Conservation (phyloP, 2,888 invertebrate genomes). For the Mantis religiosa region DNA sequence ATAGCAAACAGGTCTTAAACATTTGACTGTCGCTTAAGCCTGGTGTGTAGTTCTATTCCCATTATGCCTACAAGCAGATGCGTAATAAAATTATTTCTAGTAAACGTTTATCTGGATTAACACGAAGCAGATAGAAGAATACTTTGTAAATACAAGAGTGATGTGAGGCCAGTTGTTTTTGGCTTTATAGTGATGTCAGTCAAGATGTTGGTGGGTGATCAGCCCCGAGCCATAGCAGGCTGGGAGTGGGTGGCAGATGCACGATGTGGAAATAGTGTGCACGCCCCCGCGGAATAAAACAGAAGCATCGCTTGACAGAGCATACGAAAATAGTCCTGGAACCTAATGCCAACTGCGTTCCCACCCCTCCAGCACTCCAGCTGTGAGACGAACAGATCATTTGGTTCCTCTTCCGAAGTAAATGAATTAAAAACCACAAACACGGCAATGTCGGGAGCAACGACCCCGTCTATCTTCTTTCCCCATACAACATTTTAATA, state of each 20-base stretch:
- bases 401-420: background rate
- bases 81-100: too few relatives aligned
- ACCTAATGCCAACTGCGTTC: background rate
- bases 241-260: background rate
- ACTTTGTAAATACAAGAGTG: too few relatives aligned
- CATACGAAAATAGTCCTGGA: background rate
- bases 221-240: background rate
- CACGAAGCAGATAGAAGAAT: too few relatives aligned
- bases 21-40: too few relatives aligned
- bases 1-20: too few relatives aligned
- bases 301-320: background rate
- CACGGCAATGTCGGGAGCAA: background rate
- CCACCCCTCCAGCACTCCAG: background rate
- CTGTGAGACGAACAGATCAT: background rate
- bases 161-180: background rate
- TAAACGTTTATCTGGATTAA: too few relatives aligned
- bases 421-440: background rate
- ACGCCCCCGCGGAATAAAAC: background rate
- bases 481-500: too few relatives aligned
- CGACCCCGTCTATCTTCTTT: background rate
- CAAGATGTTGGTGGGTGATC: background rate
- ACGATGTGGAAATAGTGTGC: background rate
- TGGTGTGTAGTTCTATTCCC: too few relatives aligned
- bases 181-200: background rate
- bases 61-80: too few relatives aligned